These are phyloP conservation scores for Drosophila burlai DNA, from an alignment of 1,140 invertebrate species.

Conservation along the genomic window DNA sequence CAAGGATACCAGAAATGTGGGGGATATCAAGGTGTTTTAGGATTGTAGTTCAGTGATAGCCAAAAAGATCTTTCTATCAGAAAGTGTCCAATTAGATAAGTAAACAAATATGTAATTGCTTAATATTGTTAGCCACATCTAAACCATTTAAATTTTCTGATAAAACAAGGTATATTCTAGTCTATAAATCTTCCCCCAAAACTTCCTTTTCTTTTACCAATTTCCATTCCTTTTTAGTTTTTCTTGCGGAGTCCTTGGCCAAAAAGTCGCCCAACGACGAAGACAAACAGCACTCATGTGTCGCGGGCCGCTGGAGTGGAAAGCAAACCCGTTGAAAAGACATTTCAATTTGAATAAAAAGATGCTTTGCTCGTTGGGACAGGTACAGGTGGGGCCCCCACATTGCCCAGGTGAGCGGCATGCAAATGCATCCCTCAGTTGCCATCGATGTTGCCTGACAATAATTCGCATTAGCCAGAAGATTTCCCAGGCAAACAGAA, in stretches of 20 bases:
- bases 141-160: neutral
- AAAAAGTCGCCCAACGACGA: conserved; percentile 70
- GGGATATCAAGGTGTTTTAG: neutral
- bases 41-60: too few species aligned
- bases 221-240: conserved; percentile 7
- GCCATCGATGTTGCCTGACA: conserved; percentile 46
- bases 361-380: conserved; percentile 22
- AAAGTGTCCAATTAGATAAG: neutral
- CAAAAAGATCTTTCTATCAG: too few species aligned
- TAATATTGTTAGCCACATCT: neutral
- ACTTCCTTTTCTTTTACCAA: conserved; percentile 3
- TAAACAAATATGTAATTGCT: neutral
- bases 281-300: conserved; percentile 83
- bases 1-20: neutral
- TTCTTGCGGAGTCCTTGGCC: conserved; percentile 59
- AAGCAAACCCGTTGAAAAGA: conserved; percentile 83
- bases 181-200: neutral
- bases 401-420: conserved; percentile 48
- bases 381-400: neutral
- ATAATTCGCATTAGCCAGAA: conserved; percentile 79
- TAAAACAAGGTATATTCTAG: neutral
- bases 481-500: conserved; percentile 64
- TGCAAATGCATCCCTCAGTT: conserved; percentile 58
- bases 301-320: conserved; percentile 76
- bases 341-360: conserved; percentile 81